Evolutionary conservation across 2,113 vertebrate species (phyloP).

Genomic region (Carlito syrichta): DNA sequence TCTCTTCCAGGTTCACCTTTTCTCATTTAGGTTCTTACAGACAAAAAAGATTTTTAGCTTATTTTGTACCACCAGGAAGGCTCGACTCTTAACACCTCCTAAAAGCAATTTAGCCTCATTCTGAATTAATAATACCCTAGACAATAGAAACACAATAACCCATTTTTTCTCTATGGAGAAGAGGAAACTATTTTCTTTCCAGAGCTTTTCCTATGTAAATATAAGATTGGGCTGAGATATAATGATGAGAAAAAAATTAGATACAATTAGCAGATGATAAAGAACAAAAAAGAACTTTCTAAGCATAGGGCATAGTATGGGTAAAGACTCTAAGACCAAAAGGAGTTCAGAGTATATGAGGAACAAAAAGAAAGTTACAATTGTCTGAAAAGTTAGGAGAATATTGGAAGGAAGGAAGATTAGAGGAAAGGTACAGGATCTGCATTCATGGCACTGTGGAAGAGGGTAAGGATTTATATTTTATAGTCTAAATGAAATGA

Average conservation of each 20-base stretch:
- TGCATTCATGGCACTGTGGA: background rate
- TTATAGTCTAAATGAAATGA: background rate
- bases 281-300: background rate
- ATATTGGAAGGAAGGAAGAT: background rate
- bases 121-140: background rate
- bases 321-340: background rate
- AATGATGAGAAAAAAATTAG: background rate
- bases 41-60: background rate
- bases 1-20: background rate
- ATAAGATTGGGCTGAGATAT: background rate
- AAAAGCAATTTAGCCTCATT: background rate
- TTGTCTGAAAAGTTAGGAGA: background rate
- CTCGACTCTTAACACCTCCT: background rate
- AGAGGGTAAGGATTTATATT: background rate
- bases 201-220: background rate
- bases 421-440: background rate
- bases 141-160: background rate
- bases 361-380: background rate
- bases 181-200: background rate
- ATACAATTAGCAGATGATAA: background rate
- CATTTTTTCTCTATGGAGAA: background rate
- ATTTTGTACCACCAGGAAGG: background rate
- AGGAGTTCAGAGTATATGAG: background rate
- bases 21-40: background rate
- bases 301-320: background rate